phyloP scores from a whole-genome alignment of 1,140 invertebrate genomes.

The Drosophila orena region DNA sequence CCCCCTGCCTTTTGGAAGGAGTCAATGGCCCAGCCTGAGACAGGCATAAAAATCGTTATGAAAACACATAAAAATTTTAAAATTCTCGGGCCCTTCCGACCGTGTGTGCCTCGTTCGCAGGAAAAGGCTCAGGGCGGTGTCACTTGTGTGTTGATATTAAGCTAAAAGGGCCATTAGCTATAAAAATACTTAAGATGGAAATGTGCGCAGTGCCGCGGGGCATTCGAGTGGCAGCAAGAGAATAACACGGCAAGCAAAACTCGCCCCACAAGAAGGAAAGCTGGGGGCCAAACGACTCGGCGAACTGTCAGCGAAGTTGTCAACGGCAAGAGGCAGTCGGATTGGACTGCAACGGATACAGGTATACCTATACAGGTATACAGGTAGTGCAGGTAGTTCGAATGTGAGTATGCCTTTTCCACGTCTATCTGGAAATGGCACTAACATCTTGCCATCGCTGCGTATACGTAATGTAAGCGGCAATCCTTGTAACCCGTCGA shows the following conservation, averaged over 20 bases:
- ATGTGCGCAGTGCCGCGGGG: conserved; percentile 67
- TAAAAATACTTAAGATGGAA: conserved; percentile 82
- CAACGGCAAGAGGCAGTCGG: conserved; percentile 35
- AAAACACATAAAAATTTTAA: conserved; percentile 57
- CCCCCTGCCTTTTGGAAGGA: conserved; percentile 6
- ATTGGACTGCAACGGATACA: conserved; percentile 4
- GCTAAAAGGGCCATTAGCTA: conserved; percentile 81
- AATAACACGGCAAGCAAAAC: conserved; percentile 47
- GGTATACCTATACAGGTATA: conserved; percentile 1
- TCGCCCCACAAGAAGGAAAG: neutral
- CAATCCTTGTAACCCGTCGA: conserved; percentile 9
- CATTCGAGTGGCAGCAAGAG: conserved; percentile 56
- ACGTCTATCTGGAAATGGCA: conserved; percentile 23
- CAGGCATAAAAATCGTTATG: conserved; percentile 63
- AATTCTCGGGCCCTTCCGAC: conserved; percentile 20
- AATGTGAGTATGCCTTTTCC: conserved; percentile 18
- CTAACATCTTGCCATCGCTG: conserved; percentile 16
- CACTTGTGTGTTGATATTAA: conserved; percentile 75
- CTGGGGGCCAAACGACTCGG: conserved; percentile 29
- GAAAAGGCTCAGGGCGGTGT: conserved; percentile 32
- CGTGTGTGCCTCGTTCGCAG: conserved; percentile 4
- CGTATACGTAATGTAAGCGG: conserved; percentile 31
- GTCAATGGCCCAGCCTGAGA: conserved; percentile 33
- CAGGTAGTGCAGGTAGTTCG: conserved; percentile 18
- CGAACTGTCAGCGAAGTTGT: conserved; percentile 74